Evolutionary conservation across 2,888 invertebrate genomes (phyloP).

Genomic region (Mechanitis messenoides): DNA sequence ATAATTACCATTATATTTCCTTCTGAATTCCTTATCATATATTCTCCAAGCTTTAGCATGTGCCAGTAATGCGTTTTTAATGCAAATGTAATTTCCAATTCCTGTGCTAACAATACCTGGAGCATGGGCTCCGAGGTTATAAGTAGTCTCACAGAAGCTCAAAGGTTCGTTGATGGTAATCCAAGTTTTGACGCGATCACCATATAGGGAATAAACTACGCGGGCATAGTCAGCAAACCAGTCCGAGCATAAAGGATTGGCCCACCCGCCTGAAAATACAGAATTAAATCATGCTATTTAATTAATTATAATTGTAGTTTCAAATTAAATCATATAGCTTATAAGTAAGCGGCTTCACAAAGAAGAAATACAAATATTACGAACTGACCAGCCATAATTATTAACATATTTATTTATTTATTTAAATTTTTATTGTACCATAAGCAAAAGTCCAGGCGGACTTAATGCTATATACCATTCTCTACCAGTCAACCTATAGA

Average conservation of each 20-base stretch:
- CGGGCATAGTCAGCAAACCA: constrained; percentile 79
- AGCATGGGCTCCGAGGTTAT: constrained; percentile 57
- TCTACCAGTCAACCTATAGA: too few species aligned
- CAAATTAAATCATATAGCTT: too few species aligned
- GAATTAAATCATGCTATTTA: too few species aligned
- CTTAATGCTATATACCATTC: too few species aligned
- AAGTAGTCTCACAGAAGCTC: constrained; percentile 54
- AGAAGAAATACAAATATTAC: too few species aligned
- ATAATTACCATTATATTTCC: constrained; percentile 58
- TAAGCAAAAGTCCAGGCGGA: too few species aligned
- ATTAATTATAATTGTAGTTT: too few species aligned
- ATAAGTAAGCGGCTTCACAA: constrained; percentile 14
- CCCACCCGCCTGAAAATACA: constrained; percentile 76
- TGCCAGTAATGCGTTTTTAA: constrained; percentile 79
- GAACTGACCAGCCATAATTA: too few species aligned
- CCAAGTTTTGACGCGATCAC: constrained; percentile 80
- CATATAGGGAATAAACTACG: constrained; percentile 73
- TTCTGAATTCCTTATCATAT: constrained; percentile 73
- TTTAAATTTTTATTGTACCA: too few species aligned
- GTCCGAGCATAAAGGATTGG: constrained; percentile 77
- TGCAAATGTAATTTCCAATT: constrained; percentile 75
- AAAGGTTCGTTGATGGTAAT: constrained; percentile 84
- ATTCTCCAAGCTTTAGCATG: constrained; percentile 79
- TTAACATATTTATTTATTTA: too few species aligned
- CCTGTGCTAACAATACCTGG: constrained; percentile 48